These are phyloP conservation scores for Paraplagusia blochii DNA, from an alignment of 2,113 vertebrate genomes.

Conservation along the genomic window DNA sequence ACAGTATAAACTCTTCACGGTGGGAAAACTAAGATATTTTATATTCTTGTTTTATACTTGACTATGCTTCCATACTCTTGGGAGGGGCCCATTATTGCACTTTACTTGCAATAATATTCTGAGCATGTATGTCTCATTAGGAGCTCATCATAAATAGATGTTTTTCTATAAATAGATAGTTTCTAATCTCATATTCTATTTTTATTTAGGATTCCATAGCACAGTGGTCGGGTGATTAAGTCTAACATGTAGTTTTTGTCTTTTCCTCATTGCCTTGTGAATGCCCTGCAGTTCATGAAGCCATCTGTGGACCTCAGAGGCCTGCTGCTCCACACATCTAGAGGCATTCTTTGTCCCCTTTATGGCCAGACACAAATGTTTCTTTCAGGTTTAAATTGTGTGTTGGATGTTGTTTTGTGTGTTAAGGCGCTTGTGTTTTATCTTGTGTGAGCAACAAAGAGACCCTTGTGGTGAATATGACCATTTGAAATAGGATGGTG, in stretches of 20 bases:
- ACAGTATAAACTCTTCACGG: too few relatives aligned
- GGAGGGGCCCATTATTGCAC: too few relatives aligned
- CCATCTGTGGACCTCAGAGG: conserved; percentile 51
- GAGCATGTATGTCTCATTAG: too few relatives aligned
- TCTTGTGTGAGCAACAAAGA: neutral
- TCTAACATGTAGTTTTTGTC: conserved; percentile 1
- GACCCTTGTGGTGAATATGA: conserved; percentile 9
- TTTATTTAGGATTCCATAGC: too few relatives aligned
- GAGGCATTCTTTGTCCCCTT: conserved; percentile 17
- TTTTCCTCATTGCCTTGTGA: conserved; percentile 25
- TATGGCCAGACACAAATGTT: neutral
- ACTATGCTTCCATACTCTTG: too few relatives aligned
- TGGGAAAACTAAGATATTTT: too few relatives aligned
- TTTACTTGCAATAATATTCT: too few relatives aligned
- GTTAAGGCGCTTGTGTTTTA: conserved; percentile 2
- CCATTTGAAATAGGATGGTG: conserved; percentile 11
- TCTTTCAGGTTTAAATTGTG: neutral
- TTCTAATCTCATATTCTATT: too few relatives aligned
- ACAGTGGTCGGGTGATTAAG: neutral
- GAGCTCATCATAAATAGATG: too few relatives aligned
- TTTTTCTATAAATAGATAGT: too few relatives aligned
- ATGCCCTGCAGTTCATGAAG: conserved; percentile 47
- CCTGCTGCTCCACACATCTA: conserved; percentile 36
- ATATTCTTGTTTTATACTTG: too few relatives aligned
- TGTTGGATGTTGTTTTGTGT: conserved; percentile 12